Conservation (phyloP, 2,797 vertebrate species). For the Xerus rutilus region DNA sequence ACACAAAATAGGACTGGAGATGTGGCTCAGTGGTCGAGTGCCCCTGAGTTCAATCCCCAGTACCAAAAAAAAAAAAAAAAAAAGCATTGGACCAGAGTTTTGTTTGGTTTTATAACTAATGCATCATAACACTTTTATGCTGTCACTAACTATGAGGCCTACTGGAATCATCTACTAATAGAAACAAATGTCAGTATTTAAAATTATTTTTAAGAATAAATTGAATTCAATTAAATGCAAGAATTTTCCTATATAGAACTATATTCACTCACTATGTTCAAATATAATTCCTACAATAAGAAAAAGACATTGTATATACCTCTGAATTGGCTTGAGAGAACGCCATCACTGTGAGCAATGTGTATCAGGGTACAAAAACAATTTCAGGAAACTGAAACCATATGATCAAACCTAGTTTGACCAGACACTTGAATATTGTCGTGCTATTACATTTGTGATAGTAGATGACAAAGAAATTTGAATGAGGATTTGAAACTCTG, state of each 20-base stretch:
- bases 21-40: too few relatives aligned
- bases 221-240: not conserved
- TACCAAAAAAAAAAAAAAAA: too few relatives aligned
- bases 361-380: not conserved
- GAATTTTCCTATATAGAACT: not conserved
- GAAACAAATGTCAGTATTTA: not conserved
- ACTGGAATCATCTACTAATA: not conserved
- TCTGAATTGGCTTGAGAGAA: not conserved
- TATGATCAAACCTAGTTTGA: not conserved
- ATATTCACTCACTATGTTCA: not conserved
- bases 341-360: not conserved
- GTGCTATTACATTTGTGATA: not conserved
- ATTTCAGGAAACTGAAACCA: not conserved
- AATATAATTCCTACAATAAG: not conserved
- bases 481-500: not conserved
- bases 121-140: not conserved
- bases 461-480: not conserved
- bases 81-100: too few relatives aligned
- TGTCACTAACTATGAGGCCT: not conserved
- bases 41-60: too few relatives aligned
- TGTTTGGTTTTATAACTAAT: not conserved
- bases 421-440: not conserved
- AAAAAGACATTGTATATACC: not conserved
- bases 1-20: too few relatives aligned
- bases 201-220: not conserved